These are phyloP conservation scores for Drosophila bunnanda DNA, from an alignment of 2,888 invertebrate genomes.

Conservation along the genomic window DNA sequence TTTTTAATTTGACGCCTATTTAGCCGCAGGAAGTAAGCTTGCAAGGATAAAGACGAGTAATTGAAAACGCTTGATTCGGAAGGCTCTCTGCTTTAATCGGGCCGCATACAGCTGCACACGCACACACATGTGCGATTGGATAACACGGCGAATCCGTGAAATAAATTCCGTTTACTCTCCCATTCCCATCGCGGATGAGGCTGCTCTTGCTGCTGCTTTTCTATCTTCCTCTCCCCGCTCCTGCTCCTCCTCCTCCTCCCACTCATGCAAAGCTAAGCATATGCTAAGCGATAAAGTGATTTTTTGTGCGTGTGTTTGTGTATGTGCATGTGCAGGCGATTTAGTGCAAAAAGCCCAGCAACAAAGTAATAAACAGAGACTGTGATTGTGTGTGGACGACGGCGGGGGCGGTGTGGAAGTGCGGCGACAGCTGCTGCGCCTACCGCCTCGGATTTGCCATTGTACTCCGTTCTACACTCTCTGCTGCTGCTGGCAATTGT, in stretches of 20 bases:
- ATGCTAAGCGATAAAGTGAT: conserved; percentile 29
- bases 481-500: conserved; percentile 9
- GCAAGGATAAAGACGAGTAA: conserved; percentile 30
- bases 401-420: background rate
- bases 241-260: background rate
- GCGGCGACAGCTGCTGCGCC: conserved; percentile 26
- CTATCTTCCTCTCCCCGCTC: background rate
- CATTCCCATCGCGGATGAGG: conserved; percentile 1
- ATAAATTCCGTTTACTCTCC: conserved; percentile 25
- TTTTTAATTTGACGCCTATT: conserved; percentile 26
- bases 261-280: conserved; percentile 22
- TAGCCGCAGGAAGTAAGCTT: conserved; percentile 60
- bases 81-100: background rate
- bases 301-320: conserved; percentile 15
- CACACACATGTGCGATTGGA: conserved; percentile 38
- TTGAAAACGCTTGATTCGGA: background rate
- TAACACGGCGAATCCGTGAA: conserved; percentile 37
- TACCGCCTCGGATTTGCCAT: conserved; percentile 21
- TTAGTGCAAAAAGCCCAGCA: conserved; percentile 26
- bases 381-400: conserved; percentile 20
- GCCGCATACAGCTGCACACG: conserved; percentile 11
- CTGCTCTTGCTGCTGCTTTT: conserved; percentile 21
- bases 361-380: conserved; percentile 40
- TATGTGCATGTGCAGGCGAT: conserved; percentile 23
- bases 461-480: conserved; percentile 13